Evolutionary conservation across 2,888 invertebrate species (phyloP), one percentile per base, ranked within the genome.

Genomic region (Hypomecis atomaria): DNA sequence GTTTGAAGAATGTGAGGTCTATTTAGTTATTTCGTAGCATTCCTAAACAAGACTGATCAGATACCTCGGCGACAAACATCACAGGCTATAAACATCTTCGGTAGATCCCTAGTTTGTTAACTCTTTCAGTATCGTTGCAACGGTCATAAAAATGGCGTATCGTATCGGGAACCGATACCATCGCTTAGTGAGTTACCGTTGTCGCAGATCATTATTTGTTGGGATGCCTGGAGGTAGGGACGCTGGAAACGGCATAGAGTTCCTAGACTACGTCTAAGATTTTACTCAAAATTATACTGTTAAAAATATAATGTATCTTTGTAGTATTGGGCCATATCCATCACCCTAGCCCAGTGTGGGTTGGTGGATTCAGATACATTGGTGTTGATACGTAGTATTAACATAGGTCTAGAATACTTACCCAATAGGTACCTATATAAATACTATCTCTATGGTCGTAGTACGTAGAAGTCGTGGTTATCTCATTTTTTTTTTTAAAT

Each of bases 81-180:
- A 47, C 54, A 54, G 66, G 49, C 55, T 59, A 52, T 62, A 68
- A 70, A 78, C 62, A 56, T 64, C 60, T 74, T 50, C 36, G 40
- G 23, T 33, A 52, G 40, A 76, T 67, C 69, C 74, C 77, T 76
- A 79, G 80, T 77, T 82, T 81, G 79, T 78, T 72, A 81, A 55
- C 56, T 65, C 60, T 86, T 87, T 86, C 83, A 83, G 76, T 85
- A 84, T 86, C 83, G 82, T 76, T 55, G 73, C 78, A 82, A 77
- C 78, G 86, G 82, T 88, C 87, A 87, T 90, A 91, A 91, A 90
- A 89, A 90, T 79, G 80, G 82, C 80, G 85, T 87, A 88, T 90
- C 80, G 85, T 87, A 88, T 90, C 87, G 88, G 85, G 87, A 84
- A 83, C 76, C 82, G 88, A 90, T 90, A 90, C 76, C 83, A 90